phyloP scores from a whole-genome alignment of 2,113 vertebrate species.

The Psittacara wagleri region DNA sequence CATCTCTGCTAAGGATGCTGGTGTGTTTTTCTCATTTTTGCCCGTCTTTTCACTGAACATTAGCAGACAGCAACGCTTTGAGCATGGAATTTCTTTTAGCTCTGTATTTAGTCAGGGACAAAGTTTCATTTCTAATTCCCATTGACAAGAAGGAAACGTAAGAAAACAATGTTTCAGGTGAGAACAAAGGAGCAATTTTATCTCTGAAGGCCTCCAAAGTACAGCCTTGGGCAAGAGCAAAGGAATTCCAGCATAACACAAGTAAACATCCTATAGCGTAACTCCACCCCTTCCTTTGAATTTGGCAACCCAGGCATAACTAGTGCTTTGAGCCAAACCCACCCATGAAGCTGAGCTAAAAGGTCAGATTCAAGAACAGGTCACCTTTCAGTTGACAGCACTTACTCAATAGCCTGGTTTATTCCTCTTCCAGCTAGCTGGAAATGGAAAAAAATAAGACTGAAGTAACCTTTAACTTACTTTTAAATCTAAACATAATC shows the following conservation, averaged over 20 bases:
- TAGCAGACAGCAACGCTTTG: not conserved
- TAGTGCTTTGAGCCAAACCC: slow-evolving; percentile 3
- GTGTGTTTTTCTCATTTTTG: not conserved
- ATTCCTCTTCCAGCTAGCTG: not conserved
- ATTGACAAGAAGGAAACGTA: not conserved
- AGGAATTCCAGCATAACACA: not conserved
- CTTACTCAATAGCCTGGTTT: not conserved
- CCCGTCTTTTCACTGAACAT: not conserved
- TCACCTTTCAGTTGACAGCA: not conserved
- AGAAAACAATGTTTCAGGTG: not conserved
- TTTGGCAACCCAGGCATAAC: not conserved
- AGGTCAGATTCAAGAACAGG: not conserved
- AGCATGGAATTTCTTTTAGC: not conserved
- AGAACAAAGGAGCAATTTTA: not conserved
- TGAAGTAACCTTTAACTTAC: slow-evolving; percentile 23
- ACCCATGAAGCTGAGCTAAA: not conserved
- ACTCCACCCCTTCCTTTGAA: slow-evolving; percentile 4
- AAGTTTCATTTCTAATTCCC: not conserved
- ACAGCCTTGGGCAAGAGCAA: not conserved
- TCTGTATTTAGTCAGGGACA: not conserved
- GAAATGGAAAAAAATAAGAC: not conserved
- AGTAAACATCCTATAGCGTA: not conserved
- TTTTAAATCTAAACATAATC: slow-evolving; percentile 49
- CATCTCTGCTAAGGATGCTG: not conserved
- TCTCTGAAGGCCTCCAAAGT: not conserved